Conservation (phyloP, 2,797 vertebrate genomes). For the Chloroceryle inda region DNA sequence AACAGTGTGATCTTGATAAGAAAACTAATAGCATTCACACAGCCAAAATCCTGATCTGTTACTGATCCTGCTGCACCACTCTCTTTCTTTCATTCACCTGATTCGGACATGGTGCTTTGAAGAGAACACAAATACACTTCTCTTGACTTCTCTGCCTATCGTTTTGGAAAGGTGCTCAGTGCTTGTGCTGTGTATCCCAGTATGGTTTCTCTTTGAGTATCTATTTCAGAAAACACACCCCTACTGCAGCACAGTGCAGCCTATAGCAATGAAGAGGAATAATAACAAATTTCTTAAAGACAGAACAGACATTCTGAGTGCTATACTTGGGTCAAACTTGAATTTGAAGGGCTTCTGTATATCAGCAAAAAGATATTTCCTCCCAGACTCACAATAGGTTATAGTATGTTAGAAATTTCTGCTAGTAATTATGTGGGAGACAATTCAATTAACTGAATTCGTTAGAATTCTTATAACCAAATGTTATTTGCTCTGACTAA, state of each 20-base stretch:
- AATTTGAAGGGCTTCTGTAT: not conserved
- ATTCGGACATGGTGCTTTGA: not conserved
- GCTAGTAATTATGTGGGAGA: not conserved
- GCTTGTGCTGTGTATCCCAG: not conserved
- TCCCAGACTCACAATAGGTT: not conserved
- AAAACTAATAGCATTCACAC: not conserved
- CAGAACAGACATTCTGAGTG: not conserved
- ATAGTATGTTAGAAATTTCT: not conserved
- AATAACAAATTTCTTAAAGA: slow-evolving; percentile 53
- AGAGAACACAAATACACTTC: not conserved
- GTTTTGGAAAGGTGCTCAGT: not conserved
- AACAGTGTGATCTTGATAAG: not conserved
- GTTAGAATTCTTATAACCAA: not conserved
- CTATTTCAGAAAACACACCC: slow-evolving; percentile 59
- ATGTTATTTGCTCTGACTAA: not conserved
- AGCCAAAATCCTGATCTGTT: not conserved
- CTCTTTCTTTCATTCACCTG: not conserved
- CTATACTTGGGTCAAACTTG: not conserved
- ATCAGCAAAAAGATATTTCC: not conserved
- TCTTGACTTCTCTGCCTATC: not conserved
- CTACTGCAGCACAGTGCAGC: slow-evolving; percentile 65
- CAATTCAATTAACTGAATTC: not conserved
- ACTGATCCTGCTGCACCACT: not conserved
- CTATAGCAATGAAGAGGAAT: slow-evolving; percentile 58
- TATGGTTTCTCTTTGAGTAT: slow-evolving; percentile 36